A percentile compares a stretch with the other conserved stretches of the same genome.
phyloP scores from a whole-genome alignment of 1,140 invertebrate genomes.

The Macrosteles quadrilineatus region DNA sequence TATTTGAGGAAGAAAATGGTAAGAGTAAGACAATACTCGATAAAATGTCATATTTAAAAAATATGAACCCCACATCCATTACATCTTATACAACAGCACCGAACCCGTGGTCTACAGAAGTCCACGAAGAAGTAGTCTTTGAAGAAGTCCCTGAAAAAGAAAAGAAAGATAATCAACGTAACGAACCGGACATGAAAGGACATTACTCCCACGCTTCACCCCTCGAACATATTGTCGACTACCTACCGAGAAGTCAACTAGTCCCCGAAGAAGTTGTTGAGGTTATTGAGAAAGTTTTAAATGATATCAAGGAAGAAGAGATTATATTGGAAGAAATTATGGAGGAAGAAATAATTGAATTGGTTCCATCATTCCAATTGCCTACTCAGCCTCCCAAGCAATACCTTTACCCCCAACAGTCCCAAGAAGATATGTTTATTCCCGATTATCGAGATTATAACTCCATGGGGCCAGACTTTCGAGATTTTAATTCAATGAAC shows the following conservation, averaged over 20 bases:
- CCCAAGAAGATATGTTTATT: no score
- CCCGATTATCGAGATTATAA: no score
- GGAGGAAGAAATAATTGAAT: background rate
- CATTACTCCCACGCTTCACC: background rate
- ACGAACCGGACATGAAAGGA: background rate
- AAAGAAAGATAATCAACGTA: background rate
- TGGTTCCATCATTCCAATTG: background rate
- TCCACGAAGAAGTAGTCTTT: conserved; percentile 15
- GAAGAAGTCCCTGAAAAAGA: background rate
- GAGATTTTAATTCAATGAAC: background rate
- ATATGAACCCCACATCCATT: background rate
- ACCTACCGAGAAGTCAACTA: background rate
- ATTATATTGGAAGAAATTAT: background rate
- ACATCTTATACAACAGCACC: conserved; percentile 15
- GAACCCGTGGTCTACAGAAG: conserved; percentile 18
- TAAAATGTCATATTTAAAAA: conserved; percentile 15
- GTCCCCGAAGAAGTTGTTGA: background rate
- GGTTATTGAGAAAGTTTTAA: background rate
- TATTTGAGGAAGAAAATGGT: conserved; percentile 21
- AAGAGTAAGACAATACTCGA: conserved; percentile 10
- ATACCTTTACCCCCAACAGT: background rate
- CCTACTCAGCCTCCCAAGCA: background rate
- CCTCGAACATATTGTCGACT: background rate
- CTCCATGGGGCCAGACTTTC: no score
- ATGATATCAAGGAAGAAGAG: background rate